Conservation (phyloP, 2,113 vertebrate species). For the Xenopus laevis region DNA sequence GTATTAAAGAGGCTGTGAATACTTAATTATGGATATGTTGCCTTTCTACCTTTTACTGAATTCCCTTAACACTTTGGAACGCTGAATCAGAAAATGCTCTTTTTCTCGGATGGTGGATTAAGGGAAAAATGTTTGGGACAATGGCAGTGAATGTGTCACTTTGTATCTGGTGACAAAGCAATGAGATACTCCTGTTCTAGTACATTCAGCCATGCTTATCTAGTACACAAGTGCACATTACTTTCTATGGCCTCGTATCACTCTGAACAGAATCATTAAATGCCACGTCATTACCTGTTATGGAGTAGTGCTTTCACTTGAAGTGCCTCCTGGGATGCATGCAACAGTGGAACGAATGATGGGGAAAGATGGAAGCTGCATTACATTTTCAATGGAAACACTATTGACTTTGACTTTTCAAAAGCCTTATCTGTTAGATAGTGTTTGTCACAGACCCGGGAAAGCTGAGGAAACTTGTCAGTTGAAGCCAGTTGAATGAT, state of each 20-base stretch:
- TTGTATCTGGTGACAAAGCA: slow-evolving; percentile 85
- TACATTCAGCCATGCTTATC: slow-evolving; percentile 88
- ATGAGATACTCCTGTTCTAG: slow-evolving; percentile 75
- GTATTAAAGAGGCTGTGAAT: slow-evolving; percentile 74
- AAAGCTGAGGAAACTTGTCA: slow-evolving; percentile 77
- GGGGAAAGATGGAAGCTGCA: slow-evolving; percentile 85
- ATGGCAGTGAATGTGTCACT: slow-evolving; percentile 81
- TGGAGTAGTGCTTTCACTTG: slow-evolving; percentile 85
- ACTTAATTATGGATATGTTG: slow-evolving; percentile 65
- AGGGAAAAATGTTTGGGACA: slow-evolving; percentile 63
- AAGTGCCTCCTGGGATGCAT: slow-evolving; percentile 75
- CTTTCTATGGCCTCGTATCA: slow-evolving; percentile 87
- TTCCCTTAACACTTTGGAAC: slow-evolving; percentile 57
- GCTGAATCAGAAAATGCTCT: slow-evolving; percentile 60
- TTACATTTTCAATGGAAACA: slow-evolving; percentile 89
- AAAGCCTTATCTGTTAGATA: slow-evolving; percentile 86
- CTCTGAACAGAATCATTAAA: slow-evolving; percentile 99
- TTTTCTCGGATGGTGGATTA: slow-evolving; percentile 60
- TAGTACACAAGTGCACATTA: slow-evolving; percentile 85
- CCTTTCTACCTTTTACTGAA: slow-evolving; percentile 63
- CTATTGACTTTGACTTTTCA: slow-evolving; percentile 97
- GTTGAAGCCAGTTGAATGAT: slow-evolving; percentile 86
- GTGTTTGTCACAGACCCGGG: slow-evolving; percentile 92
- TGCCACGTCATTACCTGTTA: slow-evolving; percentile 98
- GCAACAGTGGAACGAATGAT: slow-evolving; percentile 75